Conservation (phyloP, 2,888 invertebrate species). For the Eumacrocentrus americanus region DNA sequence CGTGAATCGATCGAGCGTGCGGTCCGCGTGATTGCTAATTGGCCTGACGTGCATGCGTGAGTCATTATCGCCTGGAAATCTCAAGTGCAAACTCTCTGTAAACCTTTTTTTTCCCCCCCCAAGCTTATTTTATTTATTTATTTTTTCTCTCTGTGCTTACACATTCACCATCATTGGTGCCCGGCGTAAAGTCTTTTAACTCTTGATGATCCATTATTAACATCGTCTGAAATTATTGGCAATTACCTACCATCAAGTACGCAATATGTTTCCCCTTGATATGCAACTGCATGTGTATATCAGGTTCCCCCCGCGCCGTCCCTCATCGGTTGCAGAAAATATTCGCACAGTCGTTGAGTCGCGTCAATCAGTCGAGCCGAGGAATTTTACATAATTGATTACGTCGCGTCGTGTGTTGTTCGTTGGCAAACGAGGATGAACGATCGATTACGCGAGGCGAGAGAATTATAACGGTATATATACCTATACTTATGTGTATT, state of each 20-base stretch:
- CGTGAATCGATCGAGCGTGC: constrained; percentile 35
- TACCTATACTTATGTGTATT: background rate
- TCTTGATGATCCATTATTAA: background rate
- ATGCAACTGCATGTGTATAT: background rate
- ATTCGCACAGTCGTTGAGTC: constrained; percentile 11
- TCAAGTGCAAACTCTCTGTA: constrained; percentile 18
- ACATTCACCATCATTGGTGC: no score
- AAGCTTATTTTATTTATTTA: background rate
- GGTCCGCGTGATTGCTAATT: constrained; percentile 43
- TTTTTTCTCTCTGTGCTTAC: background rate
- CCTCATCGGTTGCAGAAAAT: constrained; percentile 7
- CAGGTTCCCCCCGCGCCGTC: no score
- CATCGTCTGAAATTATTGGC: background rate
- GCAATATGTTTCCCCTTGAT: background rate
- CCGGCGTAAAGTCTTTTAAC: no score
- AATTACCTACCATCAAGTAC: background rate
- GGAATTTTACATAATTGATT: constrained; percentile 29
- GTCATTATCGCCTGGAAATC: constrained; percentile 39
- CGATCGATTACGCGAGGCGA: constrained; percentile 21
- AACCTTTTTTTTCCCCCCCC: constrained; percentile 1
- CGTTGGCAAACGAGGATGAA: constrained; percentile 21
- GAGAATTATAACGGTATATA: constrained; percentile 10
- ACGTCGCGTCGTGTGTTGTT: background rate
- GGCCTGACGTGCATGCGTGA: constrained; percentile 39
- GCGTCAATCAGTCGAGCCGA: constrained; percentile 20